These are phyloP conservation scores for Hemicrepidius hirtus DNA, from an alignment of 2,888 invertebrate species.

Conservation along the genomic window DNA sequence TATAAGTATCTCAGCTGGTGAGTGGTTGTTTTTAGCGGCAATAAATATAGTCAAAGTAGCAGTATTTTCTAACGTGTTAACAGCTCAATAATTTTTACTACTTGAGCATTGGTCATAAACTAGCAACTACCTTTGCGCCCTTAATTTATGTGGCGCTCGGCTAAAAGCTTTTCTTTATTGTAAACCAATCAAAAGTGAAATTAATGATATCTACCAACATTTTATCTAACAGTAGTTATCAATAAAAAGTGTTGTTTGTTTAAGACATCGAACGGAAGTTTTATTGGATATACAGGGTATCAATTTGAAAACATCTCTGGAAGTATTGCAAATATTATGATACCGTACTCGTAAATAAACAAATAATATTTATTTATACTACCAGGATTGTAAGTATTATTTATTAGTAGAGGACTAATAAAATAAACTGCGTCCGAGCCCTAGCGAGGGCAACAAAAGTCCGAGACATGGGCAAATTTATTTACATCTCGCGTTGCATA, in stretches of 20 bases:
- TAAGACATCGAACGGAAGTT: too few relatives aligned
- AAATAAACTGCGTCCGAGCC: too few relatives aligned
- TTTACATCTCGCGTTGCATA: too few relatives aligned
- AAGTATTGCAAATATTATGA: too few relatives aligned
- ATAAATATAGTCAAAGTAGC: constrained; percentile 23
- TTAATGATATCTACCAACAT: constrained; percentile 6
- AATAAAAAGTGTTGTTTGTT: neutral
- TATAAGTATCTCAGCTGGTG: constrained; percentile 13
- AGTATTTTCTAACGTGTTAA: constrained; percentile 58
- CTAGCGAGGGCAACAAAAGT: too few relatives aligned
- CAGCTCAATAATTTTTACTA: constrained; percentile 59
- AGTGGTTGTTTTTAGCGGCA: constrained; percentile 26
- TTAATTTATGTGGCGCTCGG: constrained; percentile 59
- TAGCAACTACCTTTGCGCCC: constrained; percentile 43
- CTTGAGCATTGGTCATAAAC: constrained; percentile 60
- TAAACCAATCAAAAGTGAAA: constrained; percentile 28
- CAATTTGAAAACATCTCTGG: too few relatives aligned
- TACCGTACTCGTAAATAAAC: too few relatives aligned
- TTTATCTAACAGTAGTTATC: neutral
- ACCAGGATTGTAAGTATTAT: too few relatives aligned
- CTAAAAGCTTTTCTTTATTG: constrained; percentile 55
- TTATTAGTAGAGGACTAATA: too few relatives aligned
- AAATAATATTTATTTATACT: too few relatives aligned
- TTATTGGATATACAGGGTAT: too few relatives aligned
- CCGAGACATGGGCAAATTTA: too few relatives aligned